Conservation (phyloP, 2,113 vertebrate genomes). For the Psilopsiagon aymara region DNA sequence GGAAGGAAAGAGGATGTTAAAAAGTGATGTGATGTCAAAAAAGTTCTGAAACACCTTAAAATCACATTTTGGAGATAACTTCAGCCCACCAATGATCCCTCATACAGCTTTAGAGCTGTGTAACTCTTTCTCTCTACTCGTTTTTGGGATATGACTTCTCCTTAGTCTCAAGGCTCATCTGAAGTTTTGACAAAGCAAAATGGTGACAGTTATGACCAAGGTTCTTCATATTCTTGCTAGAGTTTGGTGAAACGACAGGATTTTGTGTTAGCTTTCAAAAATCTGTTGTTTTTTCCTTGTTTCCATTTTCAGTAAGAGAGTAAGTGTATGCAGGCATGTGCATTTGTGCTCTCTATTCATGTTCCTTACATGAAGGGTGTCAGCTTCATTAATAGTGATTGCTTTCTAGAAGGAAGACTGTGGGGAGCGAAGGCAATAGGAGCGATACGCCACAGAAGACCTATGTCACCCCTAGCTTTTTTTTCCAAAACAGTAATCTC, state of each 20-base stretch:
- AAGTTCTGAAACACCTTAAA: not conserved
- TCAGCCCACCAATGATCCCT: not conserved
- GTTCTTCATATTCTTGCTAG: not conserved
- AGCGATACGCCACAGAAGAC: too few species aligned
- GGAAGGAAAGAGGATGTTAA: not conserved
- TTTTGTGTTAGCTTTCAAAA: not conserved
- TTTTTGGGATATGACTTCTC: not conserved
- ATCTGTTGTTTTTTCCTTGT: fast-evolving
- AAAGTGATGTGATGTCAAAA: not conserved
- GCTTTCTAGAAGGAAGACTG: not conserved
- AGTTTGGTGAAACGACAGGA: not conserved
- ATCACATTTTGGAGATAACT: not conserved
- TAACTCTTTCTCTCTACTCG: not conserved
- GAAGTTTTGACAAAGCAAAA: not conserved
- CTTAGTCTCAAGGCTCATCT: not conserved
- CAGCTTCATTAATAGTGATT: not conserved
- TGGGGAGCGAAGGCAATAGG: too few species aligned
- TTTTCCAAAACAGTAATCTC: not conserved
- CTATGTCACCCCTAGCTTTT: not conserved
- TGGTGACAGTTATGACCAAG: not conserved
- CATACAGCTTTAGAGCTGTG: not conserved
- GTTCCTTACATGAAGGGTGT: not conserved
- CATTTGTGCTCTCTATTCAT: not conserved
- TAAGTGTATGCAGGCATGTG: too few species aligned
- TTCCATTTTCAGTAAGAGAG: not conserved